Evolutionary conservation across 2,888 invertebrate genomes (phyloP), one percentile per base, ranked within the genome.

Genomic region (Doris montereyensis): DNA sequence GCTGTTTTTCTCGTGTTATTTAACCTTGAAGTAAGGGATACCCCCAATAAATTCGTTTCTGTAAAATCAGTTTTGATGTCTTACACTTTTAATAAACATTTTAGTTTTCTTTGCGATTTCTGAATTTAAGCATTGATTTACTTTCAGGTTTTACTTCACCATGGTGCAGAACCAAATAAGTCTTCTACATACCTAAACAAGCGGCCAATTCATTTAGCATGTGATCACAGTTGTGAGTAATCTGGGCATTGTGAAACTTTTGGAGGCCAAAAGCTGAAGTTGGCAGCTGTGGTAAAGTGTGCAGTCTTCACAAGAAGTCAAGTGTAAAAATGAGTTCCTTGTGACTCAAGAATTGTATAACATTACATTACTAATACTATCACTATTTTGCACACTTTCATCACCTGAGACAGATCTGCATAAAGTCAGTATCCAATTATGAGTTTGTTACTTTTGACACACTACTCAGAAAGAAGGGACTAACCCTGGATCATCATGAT

Each of bases 121-220:
- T n/a, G n/a, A n/a, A n/a, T n/a, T n/a, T n/a, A n/a, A n/a, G n/a
- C n/a, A n/a, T n/a, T n/a, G n/a, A n/a, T n/a, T n/a, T n/a, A n/a
- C n/a, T n/a, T n/a, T n/a, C n/a, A n/a, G n/a, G 58, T 81, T 24
- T 74, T 83, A 8, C 71, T 83, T 41, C 71, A 60, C 10, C 76
- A 75, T 70, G 80, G 82, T 4, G 83, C 83, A 10, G 34, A 70
- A 17, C 67, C 78, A 0, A 80, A 83, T 58, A 78, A 70, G 10
- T 17, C 34, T 3, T 72, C 72, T 32, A 52, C 73, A 17, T 72
- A 62, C 17, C 52, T 71, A 72, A 70, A 58, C 4, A 82, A 67
- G 32, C 41, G 24, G 0, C 81, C 83, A 21, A 81, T 83, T n/a
- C 83, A 83, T 41, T 82, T 72, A 71, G 82, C 82, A 17, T 81